phyloP scores from a whole-genome alignment of 1,140 invertebrate species.

The Propsilocerus akamusi region DNA sequence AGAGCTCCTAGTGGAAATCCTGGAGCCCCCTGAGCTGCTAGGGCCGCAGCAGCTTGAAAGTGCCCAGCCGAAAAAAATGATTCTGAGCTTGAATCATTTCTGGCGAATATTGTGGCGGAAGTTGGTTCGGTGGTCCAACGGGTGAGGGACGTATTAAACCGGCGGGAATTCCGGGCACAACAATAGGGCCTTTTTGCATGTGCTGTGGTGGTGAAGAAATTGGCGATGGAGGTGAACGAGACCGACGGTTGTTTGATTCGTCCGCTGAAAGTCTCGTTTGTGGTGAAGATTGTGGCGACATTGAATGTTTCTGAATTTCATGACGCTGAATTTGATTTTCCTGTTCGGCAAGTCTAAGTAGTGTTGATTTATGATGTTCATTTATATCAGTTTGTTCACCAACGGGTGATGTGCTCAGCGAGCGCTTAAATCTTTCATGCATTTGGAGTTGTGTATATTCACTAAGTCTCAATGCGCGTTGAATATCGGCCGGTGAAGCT shows the following conservation, averaged over 20 bases:
- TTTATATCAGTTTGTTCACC: no score
- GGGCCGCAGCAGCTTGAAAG: neutral
- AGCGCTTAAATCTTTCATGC: neutral
- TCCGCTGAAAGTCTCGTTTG: neutral
- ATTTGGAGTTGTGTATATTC: neutral
- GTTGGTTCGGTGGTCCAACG: constrained; percentile 9
- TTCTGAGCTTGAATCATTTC: neutral
- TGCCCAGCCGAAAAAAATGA: constrained; percentile 1
- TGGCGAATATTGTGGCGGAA: constrained; percentile 18
- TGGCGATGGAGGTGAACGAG: neutral
- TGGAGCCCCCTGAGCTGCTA: neutral
- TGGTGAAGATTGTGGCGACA: no score
- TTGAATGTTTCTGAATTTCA: constrained; percentile 1
- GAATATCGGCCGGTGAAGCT: neutral
- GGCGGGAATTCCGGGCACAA: neutral
- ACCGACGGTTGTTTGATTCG: neutral
- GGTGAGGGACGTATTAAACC: neutral
- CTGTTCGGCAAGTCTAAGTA: no score
- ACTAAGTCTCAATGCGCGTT: neutral
- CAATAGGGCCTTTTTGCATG: neutral
- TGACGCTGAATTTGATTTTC: neutral
- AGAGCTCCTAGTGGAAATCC: neutral
- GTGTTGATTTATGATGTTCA: no score
- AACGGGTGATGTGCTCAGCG: neutral
- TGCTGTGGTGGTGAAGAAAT: neutral